A percentile compares a stretch with the other conserved stretches of the same genome.
Conservation (phyloP, 2,888 invertebrate genomes). For the Pyrocoelia pectoralis region DNA sequence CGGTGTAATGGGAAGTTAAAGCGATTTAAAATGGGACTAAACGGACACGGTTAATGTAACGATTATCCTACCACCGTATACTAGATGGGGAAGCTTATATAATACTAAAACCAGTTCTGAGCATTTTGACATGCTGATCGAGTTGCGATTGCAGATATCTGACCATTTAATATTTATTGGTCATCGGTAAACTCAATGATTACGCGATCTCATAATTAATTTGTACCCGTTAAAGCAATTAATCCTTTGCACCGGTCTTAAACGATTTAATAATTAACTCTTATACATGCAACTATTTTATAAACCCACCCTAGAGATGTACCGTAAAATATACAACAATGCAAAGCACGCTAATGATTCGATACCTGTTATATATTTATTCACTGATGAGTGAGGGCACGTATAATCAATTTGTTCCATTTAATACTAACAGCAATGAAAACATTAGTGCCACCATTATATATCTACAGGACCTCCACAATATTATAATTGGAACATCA, state of each 20-base stretch:
- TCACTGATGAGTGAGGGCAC: constrained; percentile 22
- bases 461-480: constrained; percentile 8
- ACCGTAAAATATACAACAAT: constrained; percentile 3
- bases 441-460: constrained; percentile 26
- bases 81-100: constrained; percentile 47
- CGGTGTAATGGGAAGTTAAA: constrained; percentile 45
- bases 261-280: not conserved
- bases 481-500: constrained; percentile 10
- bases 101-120: constrained; percentile 53
- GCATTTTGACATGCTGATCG: constrained; percentile 36
- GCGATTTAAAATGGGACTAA: constrained; percentile 51
- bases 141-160: constrained; percentile 26
- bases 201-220: constrained; percentile 19
- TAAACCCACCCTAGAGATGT: not conserved
- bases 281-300: not conserved
- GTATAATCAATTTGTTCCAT: constrained; percentile 40
- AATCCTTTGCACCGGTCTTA: not conserved
- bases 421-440: constrained; percentile 27
- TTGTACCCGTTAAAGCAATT: constrained; percentile 2
- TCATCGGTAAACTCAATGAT: constrained; percentile 13
- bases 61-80: constrained; percentile 44
- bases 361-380: constrained; percentile 11
- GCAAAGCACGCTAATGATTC: constrained; percentile 1
- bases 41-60: constrained; percentile 53
- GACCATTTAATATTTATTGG: constrained; percentile 23